A percentile compares a stretch with the other conserved stretches of the same genome.
Conservation (phyloP, 1,140 invertebrate genomes). For the Brachystomella parvula region DNA sequence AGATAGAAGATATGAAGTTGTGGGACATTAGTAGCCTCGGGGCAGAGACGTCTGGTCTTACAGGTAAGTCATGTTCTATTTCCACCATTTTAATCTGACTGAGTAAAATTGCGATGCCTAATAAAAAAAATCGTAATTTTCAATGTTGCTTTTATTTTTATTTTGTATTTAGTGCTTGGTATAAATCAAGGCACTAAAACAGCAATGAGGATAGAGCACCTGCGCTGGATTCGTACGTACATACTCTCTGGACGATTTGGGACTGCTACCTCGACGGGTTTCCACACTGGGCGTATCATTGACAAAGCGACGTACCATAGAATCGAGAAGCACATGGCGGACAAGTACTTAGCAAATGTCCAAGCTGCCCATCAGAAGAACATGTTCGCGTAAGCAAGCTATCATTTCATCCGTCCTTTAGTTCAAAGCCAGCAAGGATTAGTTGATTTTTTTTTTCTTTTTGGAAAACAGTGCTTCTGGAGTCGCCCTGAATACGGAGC, state of each 20-base stretch:
- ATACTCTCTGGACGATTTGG: slow-evolving; percentile 71
- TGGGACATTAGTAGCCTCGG: slow-evolving; percentile 52
- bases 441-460: slow-evolving; percentile 6
- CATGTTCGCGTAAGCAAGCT: slow-evolving; percentile 68
- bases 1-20: slow-evolving; percentile 55
- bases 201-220: slow-evolving; percentile 49
- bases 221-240: slow-evolving; percentile 57
- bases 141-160: not conserved
- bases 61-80: slow-evolving; percentile 52
- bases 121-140: not conserved
- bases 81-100: slow-evolving; percentile 27
- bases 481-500: slow-evolving; percentile 70
- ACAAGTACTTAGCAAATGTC: slow-evolving; percentile 61
- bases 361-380: slow-evolving; percentile 71
- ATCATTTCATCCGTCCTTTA: not conserved
- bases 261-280: slow-evolving; percentile 64
- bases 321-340: slow-evolving; percentile 57
- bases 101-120: not conserved
- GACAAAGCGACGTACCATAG: slow-evolving; percentile 63
- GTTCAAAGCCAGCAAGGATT: not conserved
- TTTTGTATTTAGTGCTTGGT: slow-evolving; percentile 54
- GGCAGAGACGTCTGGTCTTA: slow-evolving; percentile 58
- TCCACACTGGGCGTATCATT: slow-evolving; percentile 60
- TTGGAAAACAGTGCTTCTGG: slow-evolving; percentile 58
- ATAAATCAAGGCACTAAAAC: slow-evolving; percentile 56